Base-by-base conservation (phyloP, 2,888 invertebrate genomes). In the Embidobia sp. region DNA sequence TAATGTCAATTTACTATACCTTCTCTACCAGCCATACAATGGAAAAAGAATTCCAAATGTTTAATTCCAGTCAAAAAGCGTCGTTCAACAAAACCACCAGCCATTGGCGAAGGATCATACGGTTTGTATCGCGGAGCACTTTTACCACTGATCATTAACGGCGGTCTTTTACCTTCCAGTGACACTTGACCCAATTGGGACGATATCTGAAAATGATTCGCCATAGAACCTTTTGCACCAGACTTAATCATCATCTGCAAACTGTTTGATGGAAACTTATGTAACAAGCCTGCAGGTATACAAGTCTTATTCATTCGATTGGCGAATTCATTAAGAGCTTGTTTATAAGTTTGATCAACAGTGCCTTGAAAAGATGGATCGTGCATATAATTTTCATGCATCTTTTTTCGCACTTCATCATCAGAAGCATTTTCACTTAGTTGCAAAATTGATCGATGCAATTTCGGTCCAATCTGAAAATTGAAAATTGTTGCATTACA, bases 1-100 rank as follows among this genome's bases (percentile, higher is more conserved):
- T n/a, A n/a, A n/a, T n/a, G n/a, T n/a, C n/a, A n/a, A n/a, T n/a
- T n/a, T n/a, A n/a, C n/a, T 7, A 29, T 37, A 75, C 77, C 97
- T 93, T 99, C 99, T 90, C 99, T 93, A 61, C 99, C 99, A 59
- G 99, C 99, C 99, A 99, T 99, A 87, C 99, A 99, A 92, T 99
- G 99, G 90, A 98, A 99, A 91, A 98, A 99, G 89, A 98, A 98
- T 87, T 99, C 99, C 90, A 98, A 98, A 0, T 98, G 98, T 85
- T 96, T 94, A 82, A 99, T 97, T n/a, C 99, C 99, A 0, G 99
- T 98, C 93, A 99, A 94, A 87, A 99, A 99, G 6, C 99, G 93
- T 0, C 97, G 97, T 81, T 96, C 96, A 59, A 99, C 96, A 87
- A 98, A 99, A 0, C 99, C 99, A 5, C 99, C 98, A 0, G 98